Evolutionary conservation across 2,888 invertebrate species (phyloP), one percentile per base, ranked within the genome.

Genomic region (Punctoribates punctum): DNA sequence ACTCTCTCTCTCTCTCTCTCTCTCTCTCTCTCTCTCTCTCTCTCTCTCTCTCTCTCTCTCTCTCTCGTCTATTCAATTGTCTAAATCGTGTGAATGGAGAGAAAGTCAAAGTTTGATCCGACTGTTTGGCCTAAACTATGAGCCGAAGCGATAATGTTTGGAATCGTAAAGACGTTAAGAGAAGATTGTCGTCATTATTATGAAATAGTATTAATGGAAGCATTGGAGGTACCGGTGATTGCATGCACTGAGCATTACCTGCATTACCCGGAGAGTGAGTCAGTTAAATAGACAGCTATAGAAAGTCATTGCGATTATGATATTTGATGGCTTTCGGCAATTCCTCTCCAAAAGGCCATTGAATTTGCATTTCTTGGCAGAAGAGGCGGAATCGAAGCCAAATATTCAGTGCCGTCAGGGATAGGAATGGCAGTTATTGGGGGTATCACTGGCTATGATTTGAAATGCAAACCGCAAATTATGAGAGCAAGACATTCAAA

Each of bases 301-400:
- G 67, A 67, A 67, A 67, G 67, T 67, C 38, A 67, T 38, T 38
- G 60, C 38, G 42, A 67, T 67, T 67, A 67, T 67, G 67, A 67
- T 67, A 67, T 67, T 60, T 42, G 67, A 67, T 67, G 67, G 67
- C 67, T 67, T 67, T 67, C 67, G 67, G 67, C 67, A 67, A 67
- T 67, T 27, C 67, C 11, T 67, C 15, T 20, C 27, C 1, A 67
- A 67, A 67, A 67, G 67, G 67, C 38, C 67, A 67, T 42, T 67
- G 67, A n/a, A 67, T 67, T 67, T 67, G 42, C 67, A 67, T 67
- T 67, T 42, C n/a, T 42, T 42, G 38, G 67, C 38, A n/a, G 42
- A 38, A 67, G 27, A 27, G 60, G 27, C 27, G 60, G 60, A 23
- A 27, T 60, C 60, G 17, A 67, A 67, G 29, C 67, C 42, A 67